These are phyloP conservation scores for Corvus moneduloides DNA, from an alignment of 2,113 vertebrate genomes.

Conservation along the genomic window DNA sequence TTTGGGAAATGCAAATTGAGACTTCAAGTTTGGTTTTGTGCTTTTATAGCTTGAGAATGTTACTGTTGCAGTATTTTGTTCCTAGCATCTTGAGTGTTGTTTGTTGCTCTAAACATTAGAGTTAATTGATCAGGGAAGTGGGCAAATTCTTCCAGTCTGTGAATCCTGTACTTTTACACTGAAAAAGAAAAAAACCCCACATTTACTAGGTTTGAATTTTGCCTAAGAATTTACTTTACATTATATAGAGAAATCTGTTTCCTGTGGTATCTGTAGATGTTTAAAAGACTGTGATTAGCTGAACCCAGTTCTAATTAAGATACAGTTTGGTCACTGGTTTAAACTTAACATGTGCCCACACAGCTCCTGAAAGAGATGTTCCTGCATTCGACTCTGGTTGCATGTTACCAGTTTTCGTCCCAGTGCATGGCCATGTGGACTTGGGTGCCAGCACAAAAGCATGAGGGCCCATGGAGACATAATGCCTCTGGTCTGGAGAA, in stretches of 20 bases:
- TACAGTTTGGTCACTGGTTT: neutral
- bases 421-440: accelerated
- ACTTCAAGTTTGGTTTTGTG: neutral
- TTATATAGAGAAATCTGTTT: neutral
- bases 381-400: too few relatives aligned
- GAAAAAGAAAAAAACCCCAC: neutral
- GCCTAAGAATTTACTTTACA: neutral
- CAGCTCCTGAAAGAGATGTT: neutral
- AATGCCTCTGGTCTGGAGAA: neutral
- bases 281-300: neutral
- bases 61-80: neutral
- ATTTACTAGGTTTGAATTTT: neutral
- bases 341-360: accelerated
- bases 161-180: neutral
- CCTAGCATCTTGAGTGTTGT: neutral
- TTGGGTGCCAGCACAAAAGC: neutral
- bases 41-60: neutral
- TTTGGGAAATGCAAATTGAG: constrained; percentile 2
- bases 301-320: neutral
- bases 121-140: neutral
- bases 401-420: accelerated
- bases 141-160: neutral
- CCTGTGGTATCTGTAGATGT: neutral
- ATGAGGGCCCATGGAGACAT: neutral
- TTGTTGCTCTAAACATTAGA: neutral